phyloP scores from a whole-genome alignment of 2,113 vertebrate genomes.

The Syngnathoides biaculeatus region DNA sequence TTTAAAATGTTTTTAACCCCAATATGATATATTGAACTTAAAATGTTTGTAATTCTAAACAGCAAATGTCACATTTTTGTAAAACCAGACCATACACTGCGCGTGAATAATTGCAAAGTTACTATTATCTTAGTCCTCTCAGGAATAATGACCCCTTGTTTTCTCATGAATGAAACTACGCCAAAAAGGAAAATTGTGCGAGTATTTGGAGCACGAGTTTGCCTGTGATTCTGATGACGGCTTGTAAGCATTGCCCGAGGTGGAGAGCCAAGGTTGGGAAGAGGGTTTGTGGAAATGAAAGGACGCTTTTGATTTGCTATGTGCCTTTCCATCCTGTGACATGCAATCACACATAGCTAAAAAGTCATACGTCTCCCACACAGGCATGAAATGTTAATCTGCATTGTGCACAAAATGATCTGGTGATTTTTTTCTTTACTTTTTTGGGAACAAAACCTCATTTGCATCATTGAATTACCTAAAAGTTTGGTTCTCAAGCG shows the following conservation, averaged over 20 bases:
- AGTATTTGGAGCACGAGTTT: slow-evolving; percentile 1
- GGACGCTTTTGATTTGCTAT: slow-evolving; percentile 59
- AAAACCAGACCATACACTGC: too few species aligned
- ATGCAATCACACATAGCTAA: slow-evolving; percentile 40
- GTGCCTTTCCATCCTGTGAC: slow-evolving; percentile 65
- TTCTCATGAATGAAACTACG: slow-evolving; percentile 8
- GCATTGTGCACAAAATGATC: not conserved
- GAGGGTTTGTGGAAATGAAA: slow-evolving; percentile 48
- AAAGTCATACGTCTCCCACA: slow-evolving; percentile 39
- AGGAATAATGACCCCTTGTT: not conserved
- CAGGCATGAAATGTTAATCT: slow-evolving; percentile 29
- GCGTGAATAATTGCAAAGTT: too few species aligned
- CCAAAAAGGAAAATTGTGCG: not conserved
- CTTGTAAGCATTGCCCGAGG: slow-evolving; percentile 40
- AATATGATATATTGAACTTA: too few species aligned
- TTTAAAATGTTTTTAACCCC: too few species aligned
- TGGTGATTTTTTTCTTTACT: not conserved
- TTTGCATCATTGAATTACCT: not conserved
- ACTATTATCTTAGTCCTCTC: not conserved
- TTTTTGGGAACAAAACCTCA: not conserved
- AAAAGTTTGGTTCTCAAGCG: not conserved
- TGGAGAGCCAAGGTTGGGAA: slow-evolving; percentile 21
- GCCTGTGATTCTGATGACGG: not conserved
- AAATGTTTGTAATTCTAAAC: too few species aligned
- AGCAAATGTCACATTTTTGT: too few species aligned